Conservation (phyloP, 2,113 vertebrate species). For the Hippocampus guttulatus region DNA sequence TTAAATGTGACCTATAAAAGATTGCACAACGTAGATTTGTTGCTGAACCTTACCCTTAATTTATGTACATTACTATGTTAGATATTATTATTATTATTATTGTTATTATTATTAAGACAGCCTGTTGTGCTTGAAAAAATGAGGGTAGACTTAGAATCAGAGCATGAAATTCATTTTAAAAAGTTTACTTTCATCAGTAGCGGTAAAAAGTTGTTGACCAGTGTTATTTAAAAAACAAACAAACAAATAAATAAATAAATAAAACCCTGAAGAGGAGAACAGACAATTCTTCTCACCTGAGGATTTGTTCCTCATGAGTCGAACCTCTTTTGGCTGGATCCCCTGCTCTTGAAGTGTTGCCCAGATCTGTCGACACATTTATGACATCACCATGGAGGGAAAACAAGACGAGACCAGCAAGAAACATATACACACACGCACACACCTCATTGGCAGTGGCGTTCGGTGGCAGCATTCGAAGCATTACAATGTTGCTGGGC, state of each 20-base stretch:
- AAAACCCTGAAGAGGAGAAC: neutral
- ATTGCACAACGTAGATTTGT: too few species aligned
- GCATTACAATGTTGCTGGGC: conserved; percentile 91
- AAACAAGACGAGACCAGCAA: neutral
- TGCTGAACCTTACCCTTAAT: too few species aligned
- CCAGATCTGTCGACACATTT: conserved; percentile 73
- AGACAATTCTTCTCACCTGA: conserved; percentile 79
- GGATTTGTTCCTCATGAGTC: conserved; percentile 90
- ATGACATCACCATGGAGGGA: neutral
- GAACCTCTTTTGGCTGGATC: conserved; percentile 84
- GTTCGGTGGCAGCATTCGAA: conserved; percentile 84
- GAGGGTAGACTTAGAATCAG: too few species aligned
- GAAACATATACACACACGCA: neutral
- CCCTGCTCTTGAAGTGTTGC: conserved; percentile 81
- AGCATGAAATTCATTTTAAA: too few species aligned
- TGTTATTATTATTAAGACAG: too few species aligned
- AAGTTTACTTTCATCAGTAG: too few species aligned
- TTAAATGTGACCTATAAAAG: too few species aligned
- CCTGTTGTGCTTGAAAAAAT: too few species aligned
- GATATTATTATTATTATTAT: too few species aligned
- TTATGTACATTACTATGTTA: too few species aligned
- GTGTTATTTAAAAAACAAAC: neutral
- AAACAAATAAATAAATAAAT: too few species aligned
- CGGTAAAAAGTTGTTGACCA: too few species aligned
- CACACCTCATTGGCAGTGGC: conserved; percentile 83